Conservation (phyloP, 1,140 invertebrate genomes). For the Drosophila orosa region DNA sequence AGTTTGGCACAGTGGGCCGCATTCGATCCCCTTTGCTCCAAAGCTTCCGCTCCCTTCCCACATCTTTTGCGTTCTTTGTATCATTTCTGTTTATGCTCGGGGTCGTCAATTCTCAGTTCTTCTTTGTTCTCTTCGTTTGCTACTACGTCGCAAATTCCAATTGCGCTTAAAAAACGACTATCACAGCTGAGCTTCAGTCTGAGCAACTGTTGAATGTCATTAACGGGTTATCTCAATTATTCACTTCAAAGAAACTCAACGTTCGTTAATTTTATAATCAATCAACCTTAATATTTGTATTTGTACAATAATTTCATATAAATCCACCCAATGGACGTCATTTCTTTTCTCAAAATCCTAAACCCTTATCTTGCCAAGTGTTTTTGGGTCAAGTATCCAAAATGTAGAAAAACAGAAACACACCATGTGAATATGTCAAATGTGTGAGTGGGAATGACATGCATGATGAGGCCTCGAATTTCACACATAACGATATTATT, state of each 20-base stretch:
- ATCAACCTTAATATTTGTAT: not conserved
- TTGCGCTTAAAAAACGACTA: conserved; percentile 30
- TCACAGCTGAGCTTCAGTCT: conserved; percentile 27
- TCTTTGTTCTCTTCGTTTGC: conserved; percentile 58
- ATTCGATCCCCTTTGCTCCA: conserved; percentile 5
- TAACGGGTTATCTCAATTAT: conserved; percentile 11
- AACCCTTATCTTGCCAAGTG: conserved; percentile 13
- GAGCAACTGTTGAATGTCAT: conserved; percentile 27
- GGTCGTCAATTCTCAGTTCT: conserved; percentile 59
- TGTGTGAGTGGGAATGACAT: conserved; percentile 29
- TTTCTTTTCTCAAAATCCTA: conserved; percentile 11
- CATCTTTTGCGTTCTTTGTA: conserved; percentile 28
- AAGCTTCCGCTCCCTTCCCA: conserved; percentile 24
- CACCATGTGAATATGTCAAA: conserved; percentile 6
- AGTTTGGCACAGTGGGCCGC: conserved; percentile 52
- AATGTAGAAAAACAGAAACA: not conserved
- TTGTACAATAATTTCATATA: not conserved
- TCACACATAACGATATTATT: conserved; percentile 42
- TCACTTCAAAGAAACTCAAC: not conserved
- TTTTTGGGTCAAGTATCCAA: conserved; percentile 36
- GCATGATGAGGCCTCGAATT: conserved; percentile 43
- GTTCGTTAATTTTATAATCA: not conserved
- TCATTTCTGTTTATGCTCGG: conserved; percentile 39
- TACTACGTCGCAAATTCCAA: conserved; percentile 41
- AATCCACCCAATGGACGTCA: not conserved